A percentile compares a stretch with the other conserved stretches of the same genome.
Conservation (phyloP, 2,797 vertebrate genomes). For the Linurgus olivaceus region DNA sequence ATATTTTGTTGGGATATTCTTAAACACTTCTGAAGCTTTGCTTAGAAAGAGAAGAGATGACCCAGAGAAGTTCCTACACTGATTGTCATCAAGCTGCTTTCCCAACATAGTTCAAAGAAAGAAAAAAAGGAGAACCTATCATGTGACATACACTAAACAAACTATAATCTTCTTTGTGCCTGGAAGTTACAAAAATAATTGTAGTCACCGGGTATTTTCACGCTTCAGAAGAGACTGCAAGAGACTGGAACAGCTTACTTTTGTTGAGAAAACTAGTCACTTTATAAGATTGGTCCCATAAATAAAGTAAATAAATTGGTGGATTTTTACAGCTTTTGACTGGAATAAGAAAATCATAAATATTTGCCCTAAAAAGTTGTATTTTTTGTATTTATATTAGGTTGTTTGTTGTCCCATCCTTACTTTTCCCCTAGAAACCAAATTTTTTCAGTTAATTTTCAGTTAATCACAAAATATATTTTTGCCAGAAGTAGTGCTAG, state of each 20-base stretch:
- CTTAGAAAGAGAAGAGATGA: neutral
- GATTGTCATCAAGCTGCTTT: neutral
- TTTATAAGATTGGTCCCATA: neutral
- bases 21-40: neutral
- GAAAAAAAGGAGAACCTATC: neutral
- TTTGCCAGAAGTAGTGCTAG: neutral
- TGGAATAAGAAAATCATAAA: neutral
- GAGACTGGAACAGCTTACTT: neutral
- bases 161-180: neutral
- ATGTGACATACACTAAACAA: neutral
- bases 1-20: neutral
- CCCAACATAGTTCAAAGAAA: neutral
- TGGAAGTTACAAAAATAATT: neutral
- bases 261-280: neutral
- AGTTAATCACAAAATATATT: neutral
- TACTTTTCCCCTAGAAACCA: neutral
- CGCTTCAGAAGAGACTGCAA: neutral
- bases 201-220: neutral
- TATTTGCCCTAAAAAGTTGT: neutral
- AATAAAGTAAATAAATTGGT: neutral
- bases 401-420: accelerated
- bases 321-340: neutral
- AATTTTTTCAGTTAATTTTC: neutral
- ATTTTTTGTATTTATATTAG: neutral
- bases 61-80: neutral